Evolutionary conservation across 2,113 vertebrate genomes (phyloP).

Genomic region (Channa argus): DNA sequence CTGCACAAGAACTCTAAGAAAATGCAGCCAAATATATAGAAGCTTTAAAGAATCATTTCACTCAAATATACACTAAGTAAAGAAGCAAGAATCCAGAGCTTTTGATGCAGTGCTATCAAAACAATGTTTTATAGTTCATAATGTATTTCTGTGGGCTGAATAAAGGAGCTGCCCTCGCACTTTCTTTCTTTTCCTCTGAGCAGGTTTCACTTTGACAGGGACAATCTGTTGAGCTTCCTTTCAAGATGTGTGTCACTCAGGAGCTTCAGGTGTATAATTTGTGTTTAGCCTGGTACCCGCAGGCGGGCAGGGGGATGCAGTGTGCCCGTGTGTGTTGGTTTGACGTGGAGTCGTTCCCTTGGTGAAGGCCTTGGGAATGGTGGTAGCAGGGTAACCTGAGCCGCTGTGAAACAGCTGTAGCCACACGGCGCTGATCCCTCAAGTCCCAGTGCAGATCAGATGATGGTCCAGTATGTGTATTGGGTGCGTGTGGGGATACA

Average conservation of each 20-base stretch:
- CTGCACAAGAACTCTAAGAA: no score
- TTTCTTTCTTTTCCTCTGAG: conserved; percentile 54
- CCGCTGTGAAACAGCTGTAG: conserved; percentile 76
- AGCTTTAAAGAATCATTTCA: no score
- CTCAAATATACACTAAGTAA: no score
- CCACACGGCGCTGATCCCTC: conserved; percentile 56
- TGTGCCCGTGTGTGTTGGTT: conserved; percentile 50
- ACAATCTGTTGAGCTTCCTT: conserved; percentile 8
- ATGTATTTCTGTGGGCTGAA: conserved; percentile 10
- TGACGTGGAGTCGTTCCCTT: conserved; percentile 67
- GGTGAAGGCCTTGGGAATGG: conserved; percentile 72
- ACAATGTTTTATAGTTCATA: conserved; percentile 1
- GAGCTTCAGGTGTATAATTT: background rate
- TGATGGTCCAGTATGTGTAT: conserved; percentile 61
- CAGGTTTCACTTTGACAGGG: conserved; percentile 33
- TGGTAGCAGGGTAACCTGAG: conserved; percentile 70
- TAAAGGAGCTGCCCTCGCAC: background rate
- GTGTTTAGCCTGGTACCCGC: conserved; percentile 10
- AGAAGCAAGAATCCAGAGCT: no score
- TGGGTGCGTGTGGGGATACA: background rate
- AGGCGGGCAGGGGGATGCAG: conserved; percentile 12
- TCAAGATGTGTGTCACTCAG: background rate
- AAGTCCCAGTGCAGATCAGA: conserved; percentile 64
- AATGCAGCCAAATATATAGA: background rate
- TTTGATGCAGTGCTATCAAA: no score